Conservation (phyloP, 2,113 vertebrate species). For the Otis tarda region DNA sequence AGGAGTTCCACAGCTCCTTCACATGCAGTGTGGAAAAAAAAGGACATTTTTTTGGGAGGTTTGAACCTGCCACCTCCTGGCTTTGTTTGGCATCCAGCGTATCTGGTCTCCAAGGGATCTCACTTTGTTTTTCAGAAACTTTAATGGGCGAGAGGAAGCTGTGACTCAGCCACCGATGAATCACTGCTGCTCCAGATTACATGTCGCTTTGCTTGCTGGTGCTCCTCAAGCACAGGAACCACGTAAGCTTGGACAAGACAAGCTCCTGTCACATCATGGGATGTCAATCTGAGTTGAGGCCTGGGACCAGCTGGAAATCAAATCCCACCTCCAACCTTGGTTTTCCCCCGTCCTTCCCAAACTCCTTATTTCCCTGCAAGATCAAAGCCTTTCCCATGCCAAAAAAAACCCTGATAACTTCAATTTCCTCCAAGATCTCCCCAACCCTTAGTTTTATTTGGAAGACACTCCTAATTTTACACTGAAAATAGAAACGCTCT, state of each 20-base stretch:
- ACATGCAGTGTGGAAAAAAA: fast-evolving
- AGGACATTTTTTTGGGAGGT: not conserved
- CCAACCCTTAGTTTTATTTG: not conserved
- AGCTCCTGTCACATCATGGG: not conserved
- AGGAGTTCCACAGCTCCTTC: not conserved
- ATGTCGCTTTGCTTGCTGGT: not conserved
- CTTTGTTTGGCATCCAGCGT: not conserved
- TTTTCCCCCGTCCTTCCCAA: not conserved
- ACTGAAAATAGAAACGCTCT: not conserved
- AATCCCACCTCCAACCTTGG: not conserved
- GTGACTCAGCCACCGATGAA: slow-evolving; percentile 14
- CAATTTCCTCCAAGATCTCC: not conserved
- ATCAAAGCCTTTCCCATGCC: not conserved
- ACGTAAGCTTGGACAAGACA: not conserved
- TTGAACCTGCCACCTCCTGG: not conserved
- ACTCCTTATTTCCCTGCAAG: not conserved
- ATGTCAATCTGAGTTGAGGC: not conserved
- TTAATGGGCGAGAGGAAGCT: not conserved
- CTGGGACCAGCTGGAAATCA: not conserved
- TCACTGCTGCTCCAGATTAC: slow-evolving; percentile 6
- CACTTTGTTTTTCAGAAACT: slow-evolving; percentile 7
- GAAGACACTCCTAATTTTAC: not conserved
- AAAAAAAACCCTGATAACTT: not conserved
- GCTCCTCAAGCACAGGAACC: not conserved
- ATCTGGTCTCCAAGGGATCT: not conserved